A percentile compares a stretch with the other conserved stretches of the same genome.
phyloP scores from a whole-genome alignment of 1,140 invertebrate genomes.

The Drosophila watanabei region DNA sequence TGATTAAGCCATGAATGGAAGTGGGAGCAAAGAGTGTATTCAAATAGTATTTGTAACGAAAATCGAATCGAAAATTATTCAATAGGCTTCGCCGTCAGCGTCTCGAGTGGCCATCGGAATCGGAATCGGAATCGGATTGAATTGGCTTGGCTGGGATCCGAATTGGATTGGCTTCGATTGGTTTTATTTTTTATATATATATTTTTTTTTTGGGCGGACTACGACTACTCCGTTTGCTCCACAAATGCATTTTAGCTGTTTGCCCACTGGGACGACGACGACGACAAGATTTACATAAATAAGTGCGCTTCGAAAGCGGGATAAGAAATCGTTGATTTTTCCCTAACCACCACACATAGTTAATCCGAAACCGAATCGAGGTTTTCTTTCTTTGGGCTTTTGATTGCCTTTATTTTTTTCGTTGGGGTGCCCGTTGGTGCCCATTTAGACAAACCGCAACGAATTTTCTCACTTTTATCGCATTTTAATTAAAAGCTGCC shows the following conservation, averaged over 20 bases:
- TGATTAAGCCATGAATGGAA: constrained; percentile 65
- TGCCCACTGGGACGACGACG: constrained; percentile 43
- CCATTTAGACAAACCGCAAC: constrained; percentile 72
- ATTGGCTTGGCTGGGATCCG: constrained; percentile 52
- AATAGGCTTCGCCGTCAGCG: constrained; percentile 66
- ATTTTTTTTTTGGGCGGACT: constrained; percentile 32
- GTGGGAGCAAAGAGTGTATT: constrained; percentile 6
- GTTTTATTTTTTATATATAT: constrained; percentile 10
- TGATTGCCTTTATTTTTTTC: constrained; percentile 45
- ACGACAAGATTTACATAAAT: constrained; percentile 77
- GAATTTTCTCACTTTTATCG: constrained; percentile 69
- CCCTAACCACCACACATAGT: constrained; percentile 39
- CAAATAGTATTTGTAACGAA: constrained; percentile 54
- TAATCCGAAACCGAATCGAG: constrained; percentile 37
- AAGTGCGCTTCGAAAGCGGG: constrained; percentile 66
- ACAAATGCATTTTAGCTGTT: constrained; percentile 75
- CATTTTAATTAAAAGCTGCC: constrained; percentile 78
- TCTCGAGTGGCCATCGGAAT: constrained; percentile 48
- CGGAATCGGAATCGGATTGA: constrained; percentile 39
- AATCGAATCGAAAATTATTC: constrained; percentile 77
- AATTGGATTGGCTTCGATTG: constrained; percentile 45
- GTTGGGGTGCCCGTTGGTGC: constrained; percentile 6
- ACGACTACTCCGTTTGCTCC: constrained; percentile 33
- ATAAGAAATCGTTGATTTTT: constrained; percentile 62
- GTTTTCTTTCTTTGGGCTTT: constrained; percentile 36